Evolutionary conservation across 2,113 vertebrate species (phyloP).

Genomic region (Pionites leucogaster): DNA sequence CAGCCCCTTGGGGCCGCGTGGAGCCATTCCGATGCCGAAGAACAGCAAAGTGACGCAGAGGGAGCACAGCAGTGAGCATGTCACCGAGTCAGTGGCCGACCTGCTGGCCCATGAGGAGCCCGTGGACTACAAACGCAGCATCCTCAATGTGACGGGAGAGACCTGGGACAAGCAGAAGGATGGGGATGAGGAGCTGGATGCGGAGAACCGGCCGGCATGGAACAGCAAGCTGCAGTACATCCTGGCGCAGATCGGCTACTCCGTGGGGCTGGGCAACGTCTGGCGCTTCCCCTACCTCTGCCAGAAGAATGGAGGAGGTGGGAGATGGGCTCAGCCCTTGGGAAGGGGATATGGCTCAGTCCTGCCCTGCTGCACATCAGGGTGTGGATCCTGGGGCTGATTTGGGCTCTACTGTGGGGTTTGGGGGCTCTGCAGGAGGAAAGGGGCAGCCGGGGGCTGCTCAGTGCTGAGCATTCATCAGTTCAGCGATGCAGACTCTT

Average conservation of each 20-base stretch:
- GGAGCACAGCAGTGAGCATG: constrained; percentile 93
- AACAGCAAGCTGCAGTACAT: constrained; percentile 99
- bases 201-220: constrained; percentile 93
- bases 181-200: constrained; percentile 81
- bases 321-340: not conserved
- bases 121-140: constrained; percentile 94
- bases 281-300: constrained; percentile 99
- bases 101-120: constrained; percentile 94
- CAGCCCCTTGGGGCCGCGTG: not conserved
- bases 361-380: rapidly evolving
- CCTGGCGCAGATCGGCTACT: constrained; percentile 96
- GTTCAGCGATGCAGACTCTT: not conserved
- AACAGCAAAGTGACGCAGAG: constrained; percentile 96
- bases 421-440: not conserved
- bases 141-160: constrained; percentile 86
- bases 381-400: rapidly evolving
- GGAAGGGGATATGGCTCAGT: rapidly evolving
- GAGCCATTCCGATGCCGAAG: constrained; percentile 85
- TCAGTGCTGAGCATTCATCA: rapidly evolving
- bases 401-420: not conserved
- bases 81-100: constrained; percentile 97
- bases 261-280: constrained; percentile 95
- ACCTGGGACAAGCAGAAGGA: constrained; percentile 81
- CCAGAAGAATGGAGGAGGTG: constrained; percentile 99
- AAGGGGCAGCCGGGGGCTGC: not conserved